Evolutionary conservation across 2,797 vertebrate genomes (phyloP), one percentile per base, ranked within the genome.

Genomic region (Pangasius krempfi): DNA sequence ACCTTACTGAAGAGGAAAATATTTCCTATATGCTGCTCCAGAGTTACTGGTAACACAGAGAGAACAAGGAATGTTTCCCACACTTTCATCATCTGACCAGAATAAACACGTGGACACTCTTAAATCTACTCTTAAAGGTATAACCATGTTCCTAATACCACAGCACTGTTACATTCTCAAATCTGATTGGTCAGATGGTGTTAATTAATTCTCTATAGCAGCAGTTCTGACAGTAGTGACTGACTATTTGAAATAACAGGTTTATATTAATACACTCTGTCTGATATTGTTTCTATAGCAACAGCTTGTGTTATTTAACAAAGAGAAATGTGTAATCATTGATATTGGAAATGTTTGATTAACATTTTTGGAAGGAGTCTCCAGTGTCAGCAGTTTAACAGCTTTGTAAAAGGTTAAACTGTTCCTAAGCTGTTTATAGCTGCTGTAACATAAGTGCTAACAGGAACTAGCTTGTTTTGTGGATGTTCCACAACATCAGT

Each of bases 1-100:
- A 99, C 98, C 94, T 99, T 99, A 90, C 97, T 99, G 94, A 99
- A 99, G 95, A 99, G 96, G 94, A 99, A 98, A 89, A 99, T 94
- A 89, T 99, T 99, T 66, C 98, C 98, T 0, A 98, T 89, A 81
- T 99, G 98, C 91, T 99, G 98, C 92, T 99, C 98, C 95, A 99
- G 92, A 0, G 97, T 98, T 93, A 99, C 98, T 98, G 93, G 0
- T 76, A 5, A 86, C 12, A 84, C 33, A 86, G 20, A 86, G 76
- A 52, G 13, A 79, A 7, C 13, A 54, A 79, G 16, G 16, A 54
- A 54, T 18, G n/a, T n/a, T 78, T 52, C 47, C 47, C 75, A 52
- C 2, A 50, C 13, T n/a, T 7, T 50, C 47, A 52, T 30, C 13
- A 40, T 58, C 5, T 27, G 9, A 78, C n/a, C 27, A 50, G 54